Evolutionary conservation across 2,113 vertebrate species (phyloP), one percentile per base, ranked within the genome.

Genomic region (Sardina pilchardus): DNA sequence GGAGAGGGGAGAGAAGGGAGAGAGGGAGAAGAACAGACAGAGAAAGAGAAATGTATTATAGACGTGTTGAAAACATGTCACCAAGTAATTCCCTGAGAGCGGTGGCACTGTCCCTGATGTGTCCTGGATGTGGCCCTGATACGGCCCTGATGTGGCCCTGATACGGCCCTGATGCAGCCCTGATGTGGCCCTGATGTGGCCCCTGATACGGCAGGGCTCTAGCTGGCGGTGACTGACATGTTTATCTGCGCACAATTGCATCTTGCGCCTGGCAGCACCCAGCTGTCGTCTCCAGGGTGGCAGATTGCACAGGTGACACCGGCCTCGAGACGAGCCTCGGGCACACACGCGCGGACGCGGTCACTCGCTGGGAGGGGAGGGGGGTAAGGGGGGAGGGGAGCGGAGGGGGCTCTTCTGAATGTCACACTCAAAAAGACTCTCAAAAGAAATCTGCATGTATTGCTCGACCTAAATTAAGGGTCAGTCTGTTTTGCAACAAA

Each of bases 1-100:
- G 87, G 85, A 82, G 86, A 84, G 87, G 86, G 87, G 53, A 83
- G 56, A 85, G 56, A 88, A 86, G 87, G 86, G 47, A 67, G 87
- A 56, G 63, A 24, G 6, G 14, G 56, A 84, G 88, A 88, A 85
- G 43, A 88, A 86, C 84, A 67, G 87, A 82, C 84, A 47, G 67
- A 84, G 83, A 84, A 84, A 88, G 30, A 82, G 63, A 86, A 36
- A 83, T 39, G 71, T 88, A 87, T 86, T 86, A 86, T 83, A 83
- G 82, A 84, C 82, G 85, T 82, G 80, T 82, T 84, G 24, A 84
- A 30, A 71, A 71, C 26, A 12, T 30, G 63, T 71, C 63, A 71
- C n/a, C 48, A 30, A 26, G 63, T 71, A 7, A 30, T 71, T 71
- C 26, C 9, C 63, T 71, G 63, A 71, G n/a, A 34, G 26, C 1